Evolutionary conservation across 1,140 invertebrate genomes (phyloP).

Genomic region (Hylaeus anthracinus): DNA sequence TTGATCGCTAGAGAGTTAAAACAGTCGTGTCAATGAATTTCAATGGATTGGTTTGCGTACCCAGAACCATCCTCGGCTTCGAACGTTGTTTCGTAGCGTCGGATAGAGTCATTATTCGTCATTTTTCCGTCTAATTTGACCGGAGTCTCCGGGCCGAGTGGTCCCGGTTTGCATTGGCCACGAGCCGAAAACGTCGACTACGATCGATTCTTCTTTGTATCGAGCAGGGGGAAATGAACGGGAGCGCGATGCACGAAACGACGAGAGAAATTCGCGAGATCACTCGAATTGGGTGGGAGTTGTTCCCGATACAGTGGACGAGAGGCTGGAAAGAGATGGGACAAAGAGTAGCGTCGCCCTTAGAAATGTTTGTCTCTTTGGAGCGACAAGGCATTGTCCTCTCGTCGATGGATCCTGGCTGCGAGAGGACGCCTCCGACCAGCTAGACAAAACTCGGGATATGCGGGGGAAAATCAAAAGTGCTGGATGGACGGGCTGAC

Average conservation of each 20-base stretch:
- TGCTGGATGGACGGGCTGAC: not conserved
- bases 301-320: not conserved
- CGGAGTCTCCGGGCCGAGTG: not conserved
- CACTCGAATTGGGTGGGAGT: not conserved
- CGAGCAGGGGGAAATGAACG: not conserved
- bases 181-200: not conserved
- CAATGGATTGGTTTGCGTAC: no score
- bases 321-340: not conserved
- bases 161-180: not conserved
- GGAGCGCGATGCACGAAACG: no score
- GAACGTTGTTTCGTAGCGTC: no score
- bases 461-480: constrained; percentile 18
- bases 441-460: constrained; percentile 7
- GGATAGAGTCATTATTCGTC: no score
- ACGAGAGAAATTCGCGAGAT: constrained; percentile 4
- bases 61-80: no score
- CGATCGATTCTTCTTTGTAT: constrained; percentile 9
- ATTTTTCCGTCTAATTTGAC: no score
- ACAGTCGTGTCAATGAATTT: no score
- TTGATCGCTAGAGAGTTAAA: no score
- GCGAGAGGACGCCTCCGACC: not conserved
- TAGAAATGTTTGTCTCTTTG: constrained; percentile 40
- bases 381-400: constrained; percentile 26
- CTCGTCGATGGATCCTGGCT: constrained; percentile 5
- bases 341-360: constrained; percentile 17